Evolutionary conservation across 2,888 invertebrate genomes (phyloP).

Genomic region (Parasteatoda lunata): DNA sequence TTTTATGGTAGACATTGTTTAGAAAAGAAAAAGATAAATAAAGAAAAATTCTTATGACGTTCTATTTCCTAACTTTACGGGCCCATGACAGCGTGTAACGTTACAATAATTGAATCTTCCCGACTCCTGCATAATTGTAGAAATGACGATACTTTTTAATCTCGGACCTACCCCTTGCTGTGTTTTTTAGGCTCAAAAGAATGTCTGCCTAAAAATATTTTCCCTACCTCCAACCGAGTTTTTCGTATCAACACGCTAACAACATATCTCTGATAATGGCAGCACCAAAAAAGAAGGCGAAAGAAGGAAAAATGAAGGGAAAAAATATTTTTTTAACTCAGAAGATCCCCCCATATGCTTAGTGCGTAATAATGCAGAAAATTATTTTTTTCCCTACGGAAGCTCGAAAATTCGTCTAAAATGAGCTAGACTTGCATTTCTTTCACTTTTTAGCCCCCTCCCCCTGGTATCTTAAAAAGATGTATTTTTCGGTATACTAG

Average conservation of each 20-base stretch:
- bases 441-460: slow-evolving; percentile 42
- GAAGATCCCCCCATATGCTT: slow-evolving; percentile 21
- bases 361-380: slow-evolving; percentile 65
- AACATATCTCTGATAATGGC: slow-evolving; percentile 43
- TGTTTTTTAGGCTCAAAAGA: neutral
- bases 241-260: slow-evolving; percentile 33
- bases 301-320: neutral
- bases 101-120: neutral
- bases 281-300: neutral
- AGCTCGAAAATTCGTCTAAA: slow-evolving; percentile 59
- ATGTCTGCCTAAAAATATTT: neutral
- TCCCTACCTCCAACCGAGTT: slow-evolving; percentile 3
- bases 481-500: slow-evolving; percentile 38
- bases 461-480: slow-evolving; percentile 32
- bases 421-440: slow-evolving; percentile 64
- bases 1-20: too few species aligned
- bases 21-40: too few species aligned
- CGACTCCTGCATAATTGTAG: neutral
- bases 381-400: slow-evolving; percentile 56
- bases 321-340: neutral
- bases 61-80: too few species aligned
- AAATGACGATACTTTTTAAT: neutral
- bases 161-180: neutral
- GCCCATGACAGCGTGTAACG: neutral
- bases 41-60: too few species aligned